Base-by-base conservation (phyloP, 2,888 invertebrate genomes). In the Glaucopsyche alexis region DNA sequence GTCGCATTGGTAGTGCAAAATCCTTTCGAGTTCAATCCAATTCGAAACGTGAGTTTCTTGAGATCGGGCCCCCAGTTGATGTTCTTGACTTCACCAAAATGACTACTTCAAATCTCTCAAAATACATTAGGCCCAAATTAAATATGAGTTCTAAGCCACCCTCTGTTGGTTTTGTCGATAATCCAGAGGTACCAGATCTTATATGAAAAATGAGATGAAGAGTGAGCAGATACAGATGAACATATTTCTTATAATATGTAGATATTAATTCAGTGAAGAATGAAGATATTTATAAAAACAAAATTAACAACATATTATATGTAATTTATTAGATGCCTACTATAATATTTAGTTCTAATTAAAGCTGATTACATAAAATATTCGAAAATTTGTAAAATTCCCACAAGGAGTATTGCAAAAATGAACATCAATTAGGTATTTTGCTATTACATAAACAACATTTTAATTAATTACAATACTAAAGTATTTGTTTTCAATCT, bases 161-260 rank as follows among this genome's bases (percentile, higher is more conserved):
- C 13, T 83, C 92, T 42, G 79, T 83, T 45, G 85, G 85, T 75
- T 94, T 94, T 80, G 80, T 94, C 0, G 95, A 95, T 80, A 85
- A 95, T 83, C 93, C 94, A 7, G 94, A 94, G 74, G 95, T 96
- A 52, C 96, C 96, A 14, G 94, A 94, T 72, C 90, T 96, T 71
- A 94, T 95, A 80, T 95, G 87, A 84, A 49, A 19, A 13, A 29
- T 29, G 2, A 29, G 29, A 29, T 29, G 29, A 29, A 3, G 29
- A 29, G 4, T 29, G 29, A 29, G 29, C 29, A 29, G 29, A 0
- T 29, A 29, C 29, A 29, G 29, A 29, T 2, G 29, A 3, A 29
- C 29, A 29, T 29, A 29, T 29, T 29, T 29, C 29, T 29, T 29
- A 29, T 29, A 29, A 29, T 29, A n/a, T n/a, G n/a, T n/a, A n/a